Evolutionary conservation across 2,888 invertebrate species (phyloP), one percentile per base, ranked within the genome.

Genomic region (Synanthedon andrenaeformis): DNA sequence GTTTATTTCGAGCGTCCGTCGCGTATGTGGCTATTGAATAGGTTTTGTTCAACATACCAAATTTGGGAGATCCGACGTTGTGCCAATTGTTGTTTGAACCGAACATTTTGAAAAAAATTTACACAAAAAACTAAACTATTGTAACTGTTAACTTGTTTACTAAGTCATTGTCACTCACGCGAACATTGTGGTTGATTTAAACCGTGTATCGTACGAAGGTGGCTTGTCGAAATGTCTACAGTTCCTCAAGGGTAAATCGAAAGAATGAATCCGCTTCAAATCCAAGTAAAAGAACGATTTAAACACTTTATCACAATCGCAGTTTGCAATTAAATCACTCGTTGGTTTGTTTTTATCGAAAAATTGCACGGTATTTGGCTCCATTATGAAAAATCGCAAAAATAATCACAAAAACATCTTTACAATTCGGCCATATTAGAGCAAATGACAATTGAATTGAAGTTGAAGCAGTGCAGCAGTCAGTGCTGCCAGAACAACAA

Each of bases 351-450:
- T 73, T 68, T 70, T 62, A 70, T 76, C 70, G 63, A 65, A 72
- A 73, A 69, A 67, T 59, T 66, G 58, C 67, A 72, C 70, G 71
- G 73, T 81, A 62, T 67, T 67, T 65, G 69, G 77, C 86, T 86
- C 86, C 86, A 87, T 87, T 82, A 68, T 87, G 72, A 64, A 75
- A 67, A 74, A 72, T 71, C 69, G 59, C 65, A 68, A 67, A 23
- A 66, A 74, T 53, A 57, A 51, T 55, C 55, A 59, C 53, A 71
- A 67, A 79, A 76, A 84, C 85, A 83, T 85, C 81, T 79, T 81
- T 81, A 87, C 69, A 80, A 71, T 82, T 82, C 86, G 76, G 86
- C 86, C 86, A 87, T 87, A 84, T 87, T 86, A 86, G 35, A 35
- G 3, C 3, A 35, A 35, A 35, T 35, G 35, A 35, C 35, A 35